A percentile compares a stretch with the other conserved stretches of the same genome.
Evolutionary conservation across 2,113 vertebrate genomes (phyloP).

Genomic region (Dascyllus trimaculatus): DNA sequence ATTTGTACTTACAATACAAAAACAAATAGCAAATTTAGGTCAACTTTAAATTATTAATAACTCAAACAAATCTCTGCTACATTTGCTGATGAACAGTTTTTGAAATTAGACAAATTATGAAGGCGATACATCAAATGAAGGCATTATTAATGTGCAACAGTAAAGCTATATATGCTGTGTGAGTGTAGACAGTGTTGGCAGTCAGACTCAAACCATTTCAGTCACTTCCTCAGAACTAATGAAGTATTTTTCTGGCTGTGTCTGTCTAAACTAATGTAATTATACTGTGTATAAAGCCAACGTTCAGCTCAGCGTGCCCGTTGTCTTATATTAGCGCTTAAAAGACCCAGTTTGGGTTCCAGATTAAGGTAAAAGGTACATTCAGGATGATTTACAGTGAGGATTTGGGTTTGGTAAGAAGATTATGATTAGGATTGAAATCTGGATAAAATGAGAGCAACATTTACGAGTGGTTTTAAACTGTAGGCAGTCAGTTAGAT

Average conservation of each 20-base stretch:
- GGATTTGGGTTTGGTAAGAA: not conserved
- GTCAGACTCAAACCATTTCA: constrained; percentile 23
- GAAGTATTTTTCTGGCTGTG: constrained; percentile 23
- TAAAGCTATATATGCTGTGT: not conserved
- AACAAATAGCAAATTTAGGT: too few species aligned
- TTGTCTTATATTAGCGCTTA: not conserved
- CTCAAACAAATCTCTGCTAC: not conserved
- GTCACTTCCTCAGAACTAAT: constrained; percentile 34
- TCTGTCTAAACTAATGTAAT: constrained; percentile 20
- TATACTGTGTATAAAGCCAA: not conserved
- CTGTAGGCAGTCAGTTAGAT: not conserved
- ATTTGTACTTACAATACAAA: too few species aligned
- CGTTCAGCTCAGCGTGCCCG: not conserved
- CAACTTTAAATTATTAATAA: not conserved
- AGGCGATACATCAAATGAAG: not conserved
- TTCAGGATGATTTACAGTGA: not conserved
- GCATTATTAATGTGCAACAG: not conserved
- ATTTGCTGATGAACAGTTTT: not conserved
- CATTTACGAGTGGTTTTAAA: not conserved
- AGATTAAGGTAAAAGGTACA: not conserved
- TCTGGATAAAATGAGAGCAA: not conserved
- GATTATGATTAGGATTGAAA: not conserved
- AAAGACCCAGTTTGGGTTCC: not conserved
- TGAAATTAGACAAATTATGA: not conserved
- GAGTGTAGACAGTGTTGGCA: not conserved